A percentile compares a stretch with the other conserved stretches of the same genome.
Conservation (phyloP, 2,113 vertebrate species). For the Megaptera novaeangliae region DNA sequence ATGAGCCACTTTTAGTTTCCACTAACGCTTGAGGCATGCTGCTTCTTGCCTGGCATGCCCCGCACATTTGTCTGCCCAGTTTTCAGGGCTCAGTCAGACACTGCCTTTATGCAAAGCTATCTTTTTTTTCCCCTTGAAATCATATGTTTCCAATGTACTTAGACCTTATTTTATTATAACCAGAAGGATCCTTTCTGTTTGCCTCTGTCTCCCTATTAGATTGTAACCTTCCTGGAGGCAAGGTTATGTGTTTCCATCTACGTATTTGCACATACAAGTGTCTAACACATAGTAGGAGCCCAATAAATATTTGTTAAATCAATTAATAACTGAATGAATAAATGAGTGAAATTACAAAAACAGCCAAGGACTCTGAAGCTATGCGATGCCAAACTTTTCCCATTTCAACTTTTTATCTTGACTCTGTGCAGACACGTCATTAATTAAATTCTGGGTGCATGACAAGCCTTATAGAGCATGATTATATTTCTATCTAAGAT, state of each 20-base stretch:
- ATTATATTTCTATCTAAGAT: constrained; percentile 40
- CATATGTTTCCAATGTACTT: neutral
- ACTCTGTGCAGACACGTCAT: neutral
- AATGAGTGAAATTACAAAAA: neutral
- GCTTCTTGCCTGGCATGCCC: neutral
- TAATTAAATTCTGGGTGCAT: constrained; percentile 46
- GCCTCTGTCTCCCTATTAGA: neutral
- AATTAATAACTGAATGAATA: neutral
- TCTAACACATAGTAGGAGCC: neutral
- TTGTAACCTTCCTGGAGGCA: neutral
- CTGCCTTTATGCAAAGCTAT: neutral
- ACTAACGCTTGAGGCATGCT: neutral
- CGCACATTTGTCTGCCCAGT: neutral
- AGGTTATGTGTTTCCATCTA: neutral
- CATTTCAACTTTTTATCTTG: constrained; percentile 13
- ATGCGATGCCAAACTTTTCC: neutral
- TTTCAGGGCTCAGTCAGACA: neutral
- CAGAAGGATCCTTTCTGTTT: neutral
- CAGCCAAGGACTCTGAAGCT: neutral
- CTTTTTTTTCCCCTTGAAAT: neutral
- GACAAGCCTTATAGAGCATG: neutral
- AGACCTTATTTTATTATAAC: neutral
- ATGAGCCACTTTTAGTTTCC: neutral
- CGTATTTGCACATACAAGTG: neutral
- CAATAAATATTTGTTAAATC: neutral